Conservation (phyloP, 37 sponge, comb jelly and placozoan genomes). For the Eunapius fragilis region DNA sequence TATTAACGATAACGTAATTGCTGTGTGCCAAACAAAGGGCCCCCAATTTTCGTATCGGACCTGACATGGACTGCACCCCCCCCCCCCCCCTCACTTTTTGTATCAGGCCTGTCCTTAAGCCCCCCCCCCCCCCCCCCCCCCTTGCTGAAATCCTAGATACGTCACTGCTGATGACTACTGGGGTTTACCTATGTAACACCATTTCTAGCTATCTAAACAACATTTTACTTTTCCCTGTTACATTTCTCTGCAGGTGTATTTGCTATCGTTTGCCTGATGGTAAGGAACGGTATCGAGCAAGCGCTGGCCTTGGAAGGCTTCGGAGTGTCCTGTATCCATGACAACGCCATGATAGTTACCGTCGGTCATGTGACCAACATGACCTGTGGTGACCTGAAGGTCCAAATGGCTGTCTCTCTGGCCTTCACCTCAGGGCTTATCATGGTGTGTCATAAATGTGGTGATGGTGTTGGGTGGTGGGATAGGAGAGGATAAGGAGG, state of each 20-base stretch:
- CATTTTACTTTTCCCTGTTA: background rate
- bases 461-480: background rate
- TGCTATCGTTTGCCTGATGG: background rate
- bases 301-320: background rate
- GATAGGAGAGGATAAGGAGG: background rate
- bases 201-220: background rate
- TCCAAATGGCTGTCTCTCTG: slow-evolving; percentile 58
- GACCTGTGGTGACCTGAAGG: slow-evolving; percentile 20
- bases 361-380: background rate
- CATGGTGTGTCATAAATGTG: slow-evolving; percentile 43
- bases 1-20: too few relatives aligned
- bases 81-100: too few relatives aligned
- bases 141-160: too few relatives aligned
- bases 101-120: too few relatives aligned
- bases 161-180: too few relatives aligned
- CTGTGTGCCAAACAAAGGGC: too few relatives aligned
- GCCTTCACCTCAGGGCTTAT: slow-evolving; percentile 64
- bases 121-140: too few relatives aligned
- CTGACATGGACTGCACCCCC: too few relatives aligned
- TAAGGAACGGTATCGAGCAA: background rate
- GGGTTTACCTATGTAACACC: background rate
- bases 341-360: background rate
- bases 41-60: too few relatives aligned
- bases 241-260: background rate
- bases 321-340: background rate